Conservation (phyloP, 1,140 invertebrate species). For the Battus philenor region DNA sequence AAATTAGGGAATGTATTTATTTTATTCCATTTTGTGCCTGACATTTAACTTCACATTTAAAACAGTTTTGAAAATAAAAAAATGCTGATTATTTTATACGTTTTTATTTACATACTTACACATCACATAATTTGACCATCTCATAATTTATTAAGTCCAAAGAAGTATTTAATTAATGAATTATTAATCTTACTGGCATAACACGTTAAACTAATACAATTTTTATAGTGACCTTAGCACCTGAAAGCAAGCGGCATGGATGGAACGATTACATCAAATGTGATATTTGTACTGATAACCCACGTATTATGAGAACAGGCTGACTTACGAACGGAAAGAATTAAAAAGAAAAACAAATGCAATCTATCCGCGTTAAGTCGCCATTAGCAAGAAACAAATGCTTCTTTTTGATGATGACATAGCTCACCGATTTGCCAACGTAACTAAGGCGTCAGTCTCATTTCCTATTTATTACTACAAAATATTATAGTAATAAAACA, state of each 20-base stretch:
- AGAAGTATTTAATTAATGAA: constrained; percentile 17
- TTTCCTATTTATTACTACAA: constrained; percentile 21
- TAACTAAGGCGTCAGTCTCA: constrained; percentile 60
- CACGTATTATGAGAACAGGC: too few species aligned
- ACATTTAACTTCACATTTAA: too few species aligned
- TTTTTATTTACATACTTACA: constrained; percentile 64
- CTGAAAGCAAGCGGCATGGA: constrained; percentile 46
- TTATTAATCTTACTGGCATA: constrained; percentile 1
- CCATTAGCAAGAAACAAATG: constrained; percentile 1
- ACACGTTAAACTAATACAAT: constrained; percentile 7
- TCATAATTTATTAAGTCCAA: constrained; percentile 19
- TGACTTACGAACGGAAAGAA: neutral
- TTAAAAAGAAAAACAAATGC: neutral
- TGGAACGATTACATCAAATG: constrained; percentile 41
- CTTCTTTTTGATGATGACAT: neutral
- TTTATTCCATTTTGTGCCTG: too few species aligned
- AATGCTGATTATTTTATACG: too few species aligned
- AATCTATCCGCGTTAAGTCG: too few species aligned
- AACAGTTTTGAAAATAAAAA: too few species aligned
- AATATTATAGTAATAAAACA: constrained; percentile 10
- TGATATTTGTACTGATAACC: constrained; percentile 40
- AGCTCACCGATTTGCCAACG: constrained; percentile 15
- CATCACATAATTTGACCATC: constrained; percentile 53
- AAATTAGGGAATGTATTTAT: too few species aligned
- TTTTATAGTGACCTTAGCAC: constrained; percentile 34